phyloP scores from a whole-genome alignment of 2,888 invertebrate genomes.

The Caradrina clavipalpis region DNA sequence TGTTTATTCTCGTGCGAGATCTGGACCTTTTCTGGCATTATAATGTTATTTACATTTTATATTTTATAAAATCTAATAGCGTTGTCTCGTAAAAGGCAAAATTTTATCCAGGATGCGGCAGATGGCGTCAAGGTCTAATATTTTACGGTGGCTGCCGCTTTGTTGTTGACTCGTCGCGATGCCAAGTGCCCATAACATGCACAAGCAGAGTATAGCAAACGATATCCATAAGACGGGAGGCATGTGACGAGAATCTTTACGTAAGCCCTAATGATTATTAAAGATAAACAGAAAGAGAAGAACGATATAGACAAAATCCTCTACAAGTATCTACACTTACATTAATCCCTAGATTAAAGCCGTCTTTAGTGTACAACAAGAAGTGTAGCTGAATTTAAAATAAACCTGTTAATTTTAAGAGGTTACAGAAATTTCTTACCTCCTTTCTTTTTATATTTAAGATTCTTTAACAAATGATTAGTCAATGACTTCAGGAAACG shows the following conservation, averaged over 20 bases:
- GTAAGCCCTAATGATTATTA: slow-evolving; percentile 14
- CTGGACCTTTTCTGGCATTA: slow-evolving; percentile 30
- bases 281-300: background rate
- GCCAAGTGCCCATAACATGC: slow-evolving; percentile 49
- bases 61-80: slow-evolving; percentile 66
- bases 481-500: no score
- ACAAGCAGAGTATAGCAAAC: slow-evolving; percentile 46
- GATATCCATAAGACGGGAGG: slow-evolving; percentile 31
- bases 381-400: no score
- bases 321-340: background rate
- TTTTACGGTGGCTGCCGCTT: slow-evolving; percentile 52
- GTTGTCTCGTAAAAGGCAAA: slow-evolving; percentile 61
- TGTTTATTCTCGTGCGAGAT: slow-evolving; percentile 19
- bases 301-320: background rate
- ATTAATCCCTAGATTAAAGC: background rate
- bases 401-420: no score
- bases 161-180: slow-evolving; percentile 53
- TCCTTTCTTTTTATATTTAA: no score
- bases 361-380: background rate
- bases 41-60: slow-evolving; percentile 60
- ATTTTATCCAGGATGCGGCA: slow-evolving; percentile 60
- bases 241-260: slow-evolving; percentile 14
- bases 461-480: no score
- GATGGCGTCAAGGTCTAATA: slow-evolving; percentile 65
- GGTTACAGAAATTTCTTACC: no score